phyloP scores from a whole-genome alignment of 2,888 invertebrate genomes.

The Plebejus argus region DNA sequence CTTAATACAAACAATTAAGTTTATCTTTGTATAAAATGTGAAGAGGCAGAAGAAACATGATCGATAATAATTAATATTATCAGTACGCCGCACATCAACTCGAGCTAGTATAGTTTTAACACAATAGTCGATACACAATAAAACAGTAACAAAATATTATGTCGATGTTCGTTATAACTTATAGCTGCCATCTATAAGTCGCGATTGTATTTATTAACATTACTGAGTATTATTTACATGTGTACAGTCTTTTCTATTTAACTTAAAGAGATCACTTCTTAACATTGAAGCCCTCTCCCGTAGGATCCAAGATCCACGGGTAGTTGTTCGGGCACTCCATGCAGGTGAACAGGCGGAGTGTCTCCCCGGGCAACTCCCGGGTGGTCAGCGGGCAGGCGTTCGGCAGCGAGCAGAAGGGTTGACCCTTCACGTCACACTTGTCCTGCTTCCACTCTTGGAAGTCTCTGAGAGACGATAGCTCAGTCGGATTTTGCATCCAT shows the following conservation, averaged over 20 bases:
- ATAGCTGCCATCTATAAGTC: slow-evolving; percentile 53
- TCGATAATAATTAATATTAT: slow-evolving; percentile 39
- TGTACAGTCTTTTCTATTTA: slow-evolving; percentile 77
- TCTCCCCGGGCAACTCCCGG: slow-evolving; percentile 94
- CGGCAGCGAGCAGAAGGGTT: slow-evolving; percentile 94
- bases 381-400: slow-evolving; percentile 95
- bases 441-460: slow-evolving; percentile 97
- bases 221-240: slow-evolving; percentile 80
- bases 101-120: slow-evolving; percentile 39
- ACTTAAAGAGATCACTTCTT: slow-evolving; percentile 84
- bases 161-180: slow-evolving; percentile 48
- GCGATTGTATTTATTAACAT: slow-evolving; percentile 63
- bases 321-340: slow-evolving; percentile 98
- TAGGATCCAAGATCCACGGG: slow-evolving; percentile 96
- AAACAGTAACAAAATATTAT: slow-evolving; percentile 42
- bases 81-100: slow-evolving; percentile 45
- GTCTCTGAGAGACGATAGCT: slow-evolving; percentile 91
- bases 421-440: slow-evolving; percentile 96
- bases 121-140: slow-evolving; percentile 33
- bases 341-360: slow-evolving; percentile 94
- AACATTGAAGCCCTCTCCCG: slow-evolving; percentile 94
- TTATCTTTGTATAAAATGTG: slow-evolving; percentile 48
- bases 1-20: slow-evolving; percentile 49
- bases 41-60: slow-evolving; percentile 43
- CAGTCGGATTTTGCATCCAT: slow-evolving; percentile 98